Evolutionary conservation across 2,888 invertebrate genomes (phyloP).

Genomic region (Melipona bicolor): DNA sequence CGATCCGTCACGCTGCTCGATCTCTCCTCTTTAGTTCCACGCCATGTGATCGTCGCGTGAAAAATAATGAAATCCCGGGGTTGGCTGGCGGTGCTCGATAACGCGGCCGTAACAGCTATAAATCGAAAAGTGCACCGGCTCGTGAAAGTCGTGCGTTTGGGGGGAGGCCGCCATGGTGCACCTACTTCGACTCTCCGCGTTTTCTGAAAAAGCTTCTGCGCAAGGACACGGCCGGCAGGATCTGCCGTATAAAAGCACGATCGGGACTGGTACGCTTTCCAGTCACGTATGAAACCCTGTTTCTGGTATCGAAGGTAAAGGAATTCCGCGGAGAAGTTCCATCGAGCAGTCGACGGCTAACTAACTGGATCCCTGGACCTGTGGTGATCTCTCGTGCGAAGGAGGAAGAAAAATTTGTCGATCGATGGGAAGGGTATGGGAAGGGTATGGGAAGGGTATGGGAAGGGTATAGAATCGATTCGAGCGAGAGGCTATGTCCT

Average conservation of each 20-base stretch:
- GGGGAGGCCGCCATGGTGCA: constrained; percentile 10
- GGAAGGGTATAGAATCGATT: not conserved
- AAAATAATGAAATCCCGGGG: constrained; percentile 51
- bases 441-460: not conserved
- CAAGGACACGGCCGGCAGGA: constrained; percentile 72
- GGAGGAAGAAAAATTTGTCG: not conserved
- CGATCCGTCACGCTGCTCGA: not conserved
- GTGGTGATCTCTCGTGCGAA: not conserved
- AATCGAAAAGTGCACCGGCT: constrained; percentile 81
- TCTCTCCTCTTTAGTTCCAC: constrained; percentile 72
- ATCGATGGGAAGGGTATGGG: constrained; percentile 5
- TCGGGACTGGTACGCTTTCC: constrained; percentile 74
- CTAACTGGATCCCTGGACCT: not conserved
- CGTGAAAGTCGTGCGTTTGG: constrained; percentile 74
- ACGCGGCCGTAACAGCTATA: constrained; percentile 76
- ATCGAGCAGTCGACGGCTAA: not conserved
- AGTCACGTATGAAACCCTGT: constrained; percentile 74
- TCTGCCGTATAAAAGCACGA: constrained; percentile 76
- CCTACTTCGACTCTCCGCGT: not conserved
- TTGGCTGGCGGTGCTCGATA: constrained; percentile 78
- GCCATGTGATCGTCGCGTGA: constrained; percentile 67
- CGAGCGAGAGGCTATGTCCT: constrained; percentile 3
- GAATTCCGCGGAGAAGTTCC: not conserved
- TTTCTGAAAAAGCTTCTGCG: constrained; percentile 73
- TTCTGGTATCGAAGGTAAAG: constrained; percentile 39